A percentile compares a stretch with the other conserved stretches of the same genome.
These are phyloP conservation scores for Tachuris rubrigastra DNA, from an alignment of 2,113 vertebrate genomes.

Conservation along the genomic window DNA sequence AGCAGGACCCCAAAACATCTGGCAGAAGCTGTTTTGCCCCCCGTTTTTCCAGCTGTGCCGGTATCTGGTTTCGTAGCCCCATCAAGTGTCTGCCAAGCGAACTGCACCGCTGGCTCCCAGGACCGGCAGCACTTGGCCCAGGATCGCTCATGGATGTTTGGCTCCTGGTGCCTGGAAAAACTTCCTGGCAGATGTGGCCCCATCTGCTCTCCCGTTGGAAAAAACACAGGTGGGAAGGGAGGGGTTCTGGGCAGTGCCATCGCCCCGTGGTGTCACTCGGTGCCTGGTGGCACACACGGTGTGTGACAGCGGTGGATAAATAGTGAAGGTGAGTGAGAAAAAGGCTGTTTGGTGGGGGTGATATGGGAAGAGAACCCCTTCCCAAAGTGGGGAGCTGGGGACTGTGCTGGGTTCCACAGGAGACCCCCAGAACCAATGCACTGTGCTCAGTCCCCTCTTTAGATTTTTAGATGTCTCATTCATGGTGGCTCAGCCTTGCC, in stretches of 20 bases:
- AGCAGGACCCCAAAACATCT: background rate
- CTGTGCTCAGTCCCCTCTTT: background rate
- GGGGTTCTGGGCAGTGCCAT: background rate
- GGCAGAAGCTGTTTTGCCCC: background rate
- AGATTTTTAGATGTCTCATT: background rate
- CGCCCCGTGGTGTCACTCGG: background rate
- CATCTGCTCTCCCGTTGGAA: fast-evolving
- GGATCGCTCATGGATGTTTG: fast-evolving
- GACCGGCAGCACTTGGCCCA: background rate
- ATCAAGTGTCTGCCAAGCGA: constrained; percentile 41
- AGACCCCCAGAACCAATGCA: fast-evolving
- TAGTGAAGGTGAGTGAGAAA: fast-evolving
- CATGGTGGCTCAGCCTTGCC: background rate
- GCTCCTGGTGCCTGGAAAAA: background rate
- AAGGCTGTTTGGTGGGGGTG: background rate
- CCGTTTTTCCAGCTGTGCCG: background rate
- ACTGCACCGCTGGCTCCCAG: background rate
- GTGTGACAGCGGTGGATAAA: fast-evolving
- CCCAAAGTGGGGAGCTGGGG: too few species aligned
- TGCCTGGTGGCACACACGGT: background rate
- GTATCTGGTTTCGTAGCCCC: constrained; percentile 19
- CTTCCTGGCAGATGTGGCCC: fast-evolving
- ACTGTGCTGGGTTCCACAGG: background rate
- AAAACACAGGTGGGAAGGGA: fast-evolving
- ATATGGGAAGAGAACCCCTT: fast-evolving